Conservation (phyloP, 2,888 invertebrate species). For the Drosophila nr. perissopoda region DNA sequence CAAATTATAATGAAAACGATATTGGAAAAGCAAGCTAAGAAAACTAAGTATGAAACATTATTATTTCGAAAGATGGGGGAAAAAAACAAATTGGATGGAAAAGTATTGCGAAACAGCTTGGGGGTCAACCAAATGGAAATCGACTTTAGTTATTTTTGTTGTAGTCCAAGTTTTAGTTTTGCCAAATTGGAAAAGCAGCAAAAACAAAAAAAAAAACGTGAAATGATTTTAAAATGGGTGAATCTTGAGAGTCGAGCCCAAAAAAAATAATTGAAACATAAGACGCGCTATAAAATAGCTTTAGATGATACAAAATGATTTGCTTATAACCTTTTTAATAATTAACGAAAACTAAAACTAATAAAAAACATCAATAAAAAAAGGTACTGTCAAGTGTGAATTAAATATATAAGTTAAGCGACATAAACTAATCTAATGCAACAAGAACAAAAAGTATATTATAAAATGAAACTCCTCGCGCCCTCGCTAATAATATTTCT, state of each 20-base stretch:
- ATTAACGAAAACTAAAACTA: slow-evolving; percentile 2
- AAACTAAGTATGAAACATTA: slow-evolving; percentile 17
- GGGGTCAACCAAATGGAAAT: slow-evolving; percentile 11
- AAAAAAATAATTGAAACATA: slow-evolving; percentile 35
- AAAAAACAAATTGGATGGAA: background rate
- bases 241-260: slow-evolving; percentile 30
- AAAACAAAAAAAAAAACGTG: slow-evolving; percentile 3
- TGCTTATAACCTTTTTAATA: slow-evolving; percentile 39
- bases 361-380: slow-evolving; percentile 8
- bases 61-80: slow-evolving; percentile 4
- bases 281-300: slow-evolving; percentile 69
- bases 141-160: slow-evolving; percentile 40
- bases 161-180: slow-evolving; percentile 58
- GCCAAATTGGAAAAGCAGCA: slow-evolving; percentile 32
- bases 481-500: slow-evolving; percentile 48
- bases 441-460: slow-evolving; percentile 1
- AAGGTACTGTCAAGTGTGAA: slow-evolving; percentile 46
- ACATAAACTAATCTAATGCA: slow-evolving; percentile 27
- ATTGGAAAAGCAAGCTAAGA: slow-evolving; percentile 39
- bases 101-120: slow-evolving; percentile 26
- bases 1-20: slow-evolving; percentile 16
- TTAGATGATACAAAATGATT: slow-evolving; percentile 54
- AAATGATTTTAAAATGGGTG: slow-evolving; percentile 48
- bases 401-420: slow-evolving; percentile 37
- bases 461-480: slow-evolving; percentile 36